These are phyloP conservation scores for Syrmaticus mikado DNA, from an alignment of 2,113 vertebrate species.

Conservation along the genomic window DNA sequence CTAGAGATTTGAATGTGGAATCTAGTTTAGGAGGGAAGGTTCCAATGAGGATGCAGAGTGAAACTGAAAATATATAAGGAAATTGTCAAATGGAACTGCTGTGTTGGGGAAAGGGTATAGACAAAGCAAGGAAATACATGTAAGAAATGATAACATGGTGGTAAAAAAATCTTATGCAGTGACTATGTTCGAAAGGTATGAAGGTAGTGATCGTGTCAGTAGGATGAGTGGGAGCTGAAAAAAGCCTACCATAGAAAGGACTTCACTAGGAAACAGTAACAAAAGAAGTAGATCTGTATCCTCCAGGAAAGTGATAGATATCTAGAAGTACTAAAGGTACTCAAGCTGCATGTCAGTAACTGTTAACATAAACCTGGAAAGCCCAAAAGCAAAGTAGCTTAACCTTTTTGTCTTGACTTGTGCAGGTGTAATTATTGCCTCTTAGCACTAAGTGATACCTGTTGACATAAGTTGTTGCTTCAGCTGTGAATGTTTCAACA, in stretches of 20 bases:
- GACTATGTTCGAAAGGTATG: not conserved
- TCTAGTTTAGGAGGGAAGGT: not conserved
- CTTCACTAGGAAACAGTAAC: not conserved
- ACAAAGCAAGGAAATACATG: not conserved
- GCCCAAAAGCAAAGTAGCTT: not conserved
- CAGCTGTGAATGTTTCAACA: not conserved
- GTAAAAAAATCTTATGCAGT: not conserved
- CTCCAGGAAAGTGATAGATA: not conserved
- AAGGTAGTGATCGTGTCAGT: not conserved
- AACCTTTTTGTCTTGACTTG: not conserved
- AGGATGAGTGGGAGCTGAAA: not conserved
- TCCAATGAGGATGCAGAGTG: not conserved
- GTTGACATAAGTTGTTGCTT: not conserved
- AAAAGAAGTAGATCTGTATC: not conserved
- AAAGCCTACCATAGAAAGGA: not conserved
- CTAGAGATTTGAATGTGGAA: not conserved
- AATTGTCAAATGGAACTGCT: not conserved
- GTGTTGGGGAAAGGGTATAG: not conserved
- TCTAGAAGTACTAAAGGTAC: not conserved
- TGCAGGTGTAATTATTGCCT: not conserved
- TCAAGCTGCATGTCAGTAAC: not conserved
- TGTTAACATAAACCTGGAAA: not conserved
- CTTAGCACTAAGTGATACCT: not conserved
- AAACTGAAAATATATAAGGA: not conserved
- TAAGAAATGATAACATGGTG: not conserved